Evolutionary conservation across 2,888 invertebrate species (phyloP), one percentile per base, ranked within the genome.

Genomic region (Folsomia manolachei): DNA sequence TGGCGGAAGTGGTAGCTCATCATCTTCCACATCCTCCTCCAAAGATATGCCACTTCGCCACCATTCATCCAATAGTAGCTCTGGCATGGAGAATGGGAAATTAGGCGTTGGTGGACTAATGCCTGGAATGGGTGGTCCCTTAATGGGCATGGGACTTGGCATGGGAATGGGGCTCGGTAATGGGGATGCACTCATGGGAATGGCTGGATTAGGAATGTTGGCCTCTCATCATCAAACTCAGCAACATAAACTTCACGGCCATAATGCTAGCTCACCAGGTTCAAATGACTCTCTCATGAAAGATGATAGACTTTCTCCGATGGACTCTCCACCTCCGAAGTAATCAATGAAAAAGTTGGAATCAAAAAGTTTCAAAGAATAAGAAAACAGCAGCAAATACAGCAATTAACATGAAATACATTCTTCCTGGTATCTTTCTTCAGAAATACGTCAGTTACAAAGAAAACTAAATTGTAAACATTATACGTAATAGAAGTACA

Each of bases 1-100:
- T 78, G 81, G 53, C 78, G 79, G 74, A 78, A 81, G 74, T 76
- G 78, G 82, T 91, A 91, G 86, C 88, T 91, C 82, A 91, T 91
- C 86, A 88, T 91, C 82, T 7, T 52, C 39, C 18, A 64, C 39
- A 2, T 24, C 39, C 9, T 72, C 70, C 18, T 27, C 56, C 18
- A 68, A 72, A 14, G 68, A 66, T 26, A 56, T 56, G 11, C 56
- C 56, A 7, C 7, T 56, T 7, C 56, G 63, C 52, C 71, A 74
- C 27, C 64, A 60, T 26, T 51, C 51, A 18, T 51, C 51, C n/a
- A 39, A 52, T 14, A 23, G 64, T 2, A 60, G 60, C 56, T 53
- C 66, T 24, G n/a, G 56, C 65, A 72, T 74, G 65, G 72, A 78
- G 69, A 79, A 79, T 62, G 79, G 79, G 23, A 79, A 79, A 73